Conservation (phyloP, 2,797 vertebrate species). For the Phyllotis vaccarum region DNA sequence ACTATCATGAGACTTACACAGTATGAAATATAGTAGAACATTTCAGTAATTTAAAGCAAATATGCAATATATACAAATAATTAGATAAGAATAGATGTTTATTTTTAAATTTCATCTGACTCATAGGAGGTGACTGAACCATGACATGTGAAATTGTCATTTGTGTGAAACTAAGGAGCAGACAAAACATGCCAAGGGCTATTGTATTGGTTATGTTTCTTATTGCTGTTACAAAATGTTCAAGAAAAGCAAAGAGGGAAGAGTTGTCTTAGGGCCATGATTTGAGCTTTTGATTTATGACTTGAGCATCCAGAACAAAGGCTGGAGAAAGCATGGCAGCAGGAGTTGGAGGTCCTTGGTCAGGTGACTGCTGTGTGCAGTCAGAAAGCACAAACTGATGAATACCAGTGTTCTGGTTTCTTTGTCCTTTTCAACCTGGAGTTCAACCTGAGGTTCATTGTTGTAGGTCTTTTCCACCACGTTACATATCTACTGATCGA, state of each 20-base stretch:
- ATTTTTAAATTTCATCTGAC: slow-evolving; percentile 20
- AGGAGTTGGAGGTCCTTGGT: accelerated
- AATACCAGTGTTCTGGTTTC: background rate
- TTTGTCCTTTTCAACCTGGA: background rate
- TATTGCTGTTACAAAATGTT: background rate
- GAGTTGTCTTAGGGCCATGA: background rate
- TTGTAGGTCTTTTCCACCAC: background rate
- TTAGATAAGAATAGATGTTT: slow-evolving; percentile 38
- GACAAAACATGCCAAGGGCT: background rate
- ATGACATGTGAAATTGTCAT: slow-evolving; percentile 71
- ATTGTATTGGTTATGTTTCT: background rate
- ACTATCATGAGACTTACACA: background rate
- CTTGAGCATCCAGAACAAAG: background rate
- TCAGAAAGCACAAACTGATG: background rate
- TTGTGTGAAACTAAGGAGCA: slow-evolving; percentile 44
- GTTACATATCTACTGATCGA: background rate
- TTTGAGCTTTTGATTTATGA: background rate
- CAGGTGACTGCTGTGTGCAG: background rate
- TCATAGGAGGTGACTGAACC: slow-evolving; percentile 48
- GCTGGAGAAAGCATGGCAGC: background rate
- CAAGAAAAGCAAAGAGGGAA: background rate
- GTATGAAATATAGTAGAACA: slow-evolving; percentile 56
- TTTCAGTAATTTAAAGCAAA: slow-evolving; percentile 20
- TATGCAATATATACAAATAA: slow-evolving; percentile 57
- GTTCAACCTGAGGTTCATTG: background rate